Base-by-base conservation (phyloP, 2,888 invertebrate genomes). In the Thysanoteuthis rhombus region DNA sequence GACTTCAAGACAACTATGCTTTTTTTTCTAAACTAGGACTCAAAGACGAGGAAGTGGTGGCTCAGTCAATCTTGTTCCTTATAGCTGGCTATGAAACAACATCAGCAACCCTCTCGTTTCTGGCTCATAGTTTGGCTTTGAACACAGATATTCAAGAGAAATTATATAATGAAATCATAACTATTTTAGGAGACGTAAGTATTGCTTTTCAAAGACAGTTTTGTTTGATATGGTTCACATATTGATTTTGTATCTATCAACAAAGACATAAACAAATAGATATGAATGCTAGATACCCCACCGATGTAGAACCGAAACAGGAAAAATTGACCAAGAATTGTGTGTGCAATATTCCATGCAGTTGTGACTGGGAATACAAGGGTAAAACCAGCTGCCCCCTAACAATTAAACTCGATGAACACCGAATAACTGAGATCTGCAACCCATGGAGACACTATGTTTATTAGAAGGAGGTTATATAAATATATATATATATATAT, bases 21-120 rank as follows among this genome's bases (percentile, higher is more conserved):
- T 92, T 92, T 92, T 92, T 22, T 92, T 45, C 28, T 42, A 45
- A n/a, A n/a, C 3, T 47, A 93, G 93, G 47, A 28, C 38, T 93
- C 19, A 93, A 45, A n/a, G 93, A 93, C 32, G 39, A 58, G 38
- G 93, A 95, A 93, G 94, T 95, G 3, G 94, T 94, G 39, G 95
- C 94, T 5, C 95, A 95, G 92, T 94, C 94, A 2, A 94, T 95
- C 93, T 89, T 95, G 12, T 95, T 96, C 93, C 95, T 95, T 92
- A 52, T 95, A 32, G 96, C 95, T 92, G 96, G 95, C 0, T 95
- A 94, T 92, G 95, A 95, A 40, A 95, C 95, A 5, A 95, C 95
- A n/a, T 95, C 95, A 10, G 94, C 94, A 39, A 89, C 95, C 22
- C 92, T 96, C n/a, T 94, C 94, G 25, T 96, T 93, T 93, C 90